A percentile compares a stretch with the other conserved stretches of the same genome.
These are phyloP conservation scores for Apeltes quadracus DNA, from an alignment of 2,113 vertebrate species.

Conservation along the genomic window DNA sequence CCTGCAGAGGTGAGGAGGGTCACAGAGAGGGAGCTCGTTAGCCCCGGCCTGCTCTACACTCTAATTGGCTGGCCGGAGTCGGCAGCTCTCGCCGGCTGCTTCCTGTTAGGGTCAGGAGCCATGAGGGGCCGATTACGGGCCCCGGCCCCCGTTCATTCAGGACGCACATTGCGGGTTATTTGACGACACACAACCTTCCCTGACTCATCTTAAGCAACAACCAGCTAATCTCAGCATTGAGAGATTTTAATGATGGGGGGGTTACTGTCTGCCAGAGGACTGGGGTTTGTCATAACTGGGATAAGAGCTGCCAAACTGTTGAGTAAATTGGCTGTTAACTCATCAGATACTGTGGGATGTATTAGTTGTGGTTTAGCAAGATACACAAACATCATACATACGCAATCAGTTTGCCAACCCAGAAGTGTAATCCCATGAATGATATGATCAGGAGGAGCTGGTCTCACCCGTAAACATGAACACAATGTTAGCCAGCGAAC, in stretches of 20 bases:
- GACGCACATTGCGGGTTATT: conserved; percentile 44
- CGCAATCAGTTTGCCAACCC: too few relatives aligned
- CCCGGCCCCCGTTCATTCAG: conserved; percentile 46
- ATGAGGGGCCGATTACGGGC: conserved; percentile 61
- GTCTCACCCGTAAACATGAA: conserved; percentile 11
- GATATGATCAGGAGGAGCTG: conserved; percentile 26
- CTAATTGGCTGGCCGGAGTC: conserved; percentile 74
- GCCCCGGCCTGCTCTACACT: conserved; percentile 60
- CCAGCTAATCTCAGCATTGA: conserved; percentile 30
- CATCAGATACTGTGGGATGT: conserved; percentile 42
- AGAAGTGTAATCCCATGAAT: conserved; percentile 9
- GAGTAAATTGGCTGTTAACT: conserved; percentile 66
- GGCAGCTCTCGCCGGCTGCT: conserved; percentile 58
- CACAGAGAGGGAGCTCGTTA: conserved; percentile 78
- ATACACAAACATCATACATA: conserved; percentile 12
- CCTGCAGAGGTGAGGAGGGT: conserved; percentile 79
- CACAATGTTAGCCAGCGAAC: conserved; percentile 7
- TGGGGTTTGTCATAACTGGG: conserved; percentile 69
- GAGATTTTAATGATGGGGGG: conserved; percentile 10
- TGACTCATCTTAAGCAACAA: conserved; percentile 41
- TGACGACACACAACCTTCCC: conserved; percentile 51
- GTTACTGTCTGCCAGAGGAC: conserved; percentile 37
- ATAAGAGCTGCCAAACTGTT: conserved; percentile 62
- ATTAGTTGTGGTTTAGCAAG: conserved; percentile 21
- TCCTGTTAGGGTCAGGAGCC: conserved; percentile 75